These are phyloP conservation scores for Botia almorhae DNA, from an alignment of 2,797 vertebrate species.

Conservation along the genomic window DNA sequence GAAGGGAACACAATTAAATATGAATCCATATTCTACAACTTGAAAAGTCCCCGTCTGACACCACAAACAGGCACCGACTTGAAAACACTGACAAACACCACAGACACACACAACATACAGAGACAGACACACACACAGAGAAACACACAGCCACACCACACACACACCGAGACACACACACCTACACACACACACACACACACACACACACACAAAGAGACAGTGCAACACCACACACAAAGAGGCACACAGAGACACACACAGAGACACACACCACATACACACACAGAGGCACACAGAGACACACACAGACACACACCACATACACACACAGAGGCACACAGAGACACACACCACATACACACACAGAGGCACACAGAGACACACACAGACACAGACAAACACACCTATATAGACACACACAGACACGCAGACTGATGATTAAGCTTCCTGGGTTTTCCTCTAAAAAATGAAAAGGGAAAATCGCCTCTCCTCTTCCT, in stretches of 20 bases:
- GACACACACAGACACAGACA: neutral
- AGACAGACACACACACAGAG: too few relatives aligned
- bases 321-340: neutral
- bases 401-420: too few relatives aligned
- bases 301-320: neutral
- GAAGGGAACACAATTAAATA: constrained; percentile 61
- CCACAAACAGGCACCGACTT: constrained; percentile 41
- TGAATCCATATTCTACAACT: constrained; percentile 47
- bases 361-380: neutral
- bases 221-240: too few relatives aligned
- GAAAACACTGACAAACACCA: constrained; percentile 9
- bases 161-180: neutral
- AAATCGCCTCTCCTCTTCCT: constrained; percentile 12
- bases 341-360: neutral
- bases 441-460: constrained; percentile 11
- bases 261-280: too few relatives aligned
- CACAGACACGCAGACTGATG: constrained; percentile 6
- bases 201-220: constrained; percentile 27
- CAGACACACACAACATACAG: neutral
- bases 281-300: too few relatives aligned
- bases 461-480: constrained; percentile 15
- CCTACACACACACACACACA: too few relatives aligned
- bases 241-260: neutral
- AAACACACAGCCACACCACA: neutral
- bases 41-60: constrained; percentile 46